Percentiles rank a stretch among this genome's conserved stretches.
Conservation (phyloP, 2,113 vertebrate species). For the Brachirus orientalis region DNA sequence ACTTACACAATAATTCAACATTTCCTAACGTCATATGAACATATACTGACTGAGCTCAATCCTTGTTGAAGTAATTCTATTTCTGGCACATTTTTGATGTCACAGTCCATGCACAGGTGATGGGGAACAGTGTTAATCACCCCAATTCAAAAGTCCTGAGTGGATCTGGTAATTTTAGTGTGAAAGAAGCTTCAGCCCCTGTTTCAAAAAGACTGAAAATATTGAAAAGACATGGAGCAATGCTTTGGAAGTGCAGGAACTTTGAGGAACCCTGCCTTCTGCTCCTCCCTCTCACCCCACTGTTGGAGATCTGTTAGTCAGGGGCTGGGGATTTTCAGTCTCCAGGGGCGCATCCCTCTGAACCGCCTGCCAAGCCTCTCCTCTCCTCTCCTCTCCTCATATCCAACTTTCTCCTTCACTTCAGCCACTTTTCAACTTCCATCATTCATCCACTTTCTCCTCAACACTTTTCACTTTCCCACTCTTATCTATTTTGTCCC, state of each 20-base stretch:
- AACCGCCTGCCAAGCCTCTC: conserved; percentile 77
- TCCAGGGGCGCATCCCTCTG: conserved; percentile 76
- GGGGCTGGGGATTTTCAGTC: conserved; percentile 70
- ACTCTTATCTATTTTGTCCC: conserved; percentile 45
- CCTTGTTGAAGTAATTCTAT: too few relatives aligned
- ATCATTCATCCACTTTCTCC: conserved; percentile 22
- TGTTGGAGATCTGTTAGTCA: conserved; percentile 67
- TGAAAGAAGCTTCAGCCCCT: too few relatives aligned
- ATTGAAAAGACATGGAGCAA: conserved; percentile 33
- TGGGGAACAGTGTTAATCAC: too few relatives aligned
- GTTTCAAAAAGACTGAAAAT: conserved; percentile 32
- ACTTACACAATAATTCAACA: too few relatives aligned
- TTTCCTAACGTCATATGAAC: too few relatives aligned
- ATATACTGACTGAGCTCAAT: too few relatives aligned
- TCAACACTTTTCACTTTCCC: conserved; percentile 44
- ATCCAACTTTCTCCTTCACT: conserved; percentile 41
- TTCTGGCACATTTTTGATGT: too few relatives aligned
- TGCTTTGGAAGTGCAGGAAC: conserved; percentile 41
- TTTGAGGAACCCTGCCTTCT: conserved; percentile 31
- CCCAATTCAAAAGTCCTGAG: too few relatives aligned
- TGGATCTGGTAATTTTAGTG: too few relatives aligned
- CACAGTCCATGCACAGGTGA: too few relatives aligned
- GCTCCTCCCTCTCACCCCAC: conserved; percentile 49
- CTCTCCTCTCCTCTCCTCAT: conserved; percentile 48
- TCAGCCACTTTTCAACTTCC: conserved; percentile 31